Evolutionary conservation across 2,797 vertebrate genomes (phyloP).

Genomic region (Acanthopagrus latus): DNA sequence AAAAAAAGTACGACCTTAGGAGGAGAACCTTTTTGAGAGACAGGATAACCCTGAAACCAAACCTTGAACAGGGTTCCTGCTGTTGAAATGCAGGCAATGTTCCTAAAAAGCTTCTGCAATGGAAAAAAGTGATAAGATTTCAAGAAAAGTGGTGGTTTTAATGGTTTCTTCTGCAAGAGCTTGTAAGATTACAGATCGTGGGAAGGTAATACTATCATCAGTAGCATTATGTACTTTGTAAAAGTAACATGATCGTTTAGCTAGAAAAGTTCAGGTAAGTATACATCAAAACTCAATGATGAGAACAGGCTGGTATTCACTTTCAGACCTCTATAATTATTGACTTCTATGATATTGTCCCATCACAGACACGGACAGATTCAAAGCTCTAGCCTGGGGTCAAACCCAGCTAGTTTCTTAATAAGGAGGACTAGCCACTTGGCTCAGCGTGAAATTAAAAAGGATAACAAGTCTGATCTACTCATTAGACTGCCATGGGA

Average conservation of each 20-base stretch:
- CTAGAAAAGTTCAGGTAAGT: background rate
- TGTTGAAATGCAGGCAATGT: background rate
- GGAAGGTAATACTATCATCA: background rate
- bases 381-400: slow-evolving; percentile 45
- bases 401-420: slow-evolving; percentile 40
- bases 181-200: background rate
- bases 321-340: slow-evolving; percentile 30
- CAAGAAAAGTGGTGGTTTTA: background rate
- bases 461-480: slow-evolving; percentile 68
- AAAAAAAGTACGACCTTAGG: background rate
- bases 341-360: slow-evolving; percentile 31
- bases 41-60: background rate
- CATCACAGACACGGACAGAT: slow-evolving; percentile 48
- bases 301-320: background rate
- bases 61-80: background rate
- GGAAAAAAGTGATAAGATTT: background rate
- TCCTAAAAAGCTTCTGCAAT: background rate
- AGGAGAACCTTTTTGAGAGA: background rate
- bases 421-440: slow-evolving; percentile 42
- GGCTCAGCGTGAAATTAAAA: slow-evolving; percentile 69
- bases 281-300: slow-evolving; percentile 10
- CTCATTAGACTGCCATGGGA: slow-evolving; percentile 56
- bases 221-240: background rate
- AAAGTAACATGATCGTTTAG: background rate
- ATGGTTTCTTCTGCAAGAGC: background rate